A percentile compares a stretch with the other conserved stretches of the same genome.
Conservation (phyloP, 1,140 invertebrate species). For the Lasioglossum albipes region DNA sequence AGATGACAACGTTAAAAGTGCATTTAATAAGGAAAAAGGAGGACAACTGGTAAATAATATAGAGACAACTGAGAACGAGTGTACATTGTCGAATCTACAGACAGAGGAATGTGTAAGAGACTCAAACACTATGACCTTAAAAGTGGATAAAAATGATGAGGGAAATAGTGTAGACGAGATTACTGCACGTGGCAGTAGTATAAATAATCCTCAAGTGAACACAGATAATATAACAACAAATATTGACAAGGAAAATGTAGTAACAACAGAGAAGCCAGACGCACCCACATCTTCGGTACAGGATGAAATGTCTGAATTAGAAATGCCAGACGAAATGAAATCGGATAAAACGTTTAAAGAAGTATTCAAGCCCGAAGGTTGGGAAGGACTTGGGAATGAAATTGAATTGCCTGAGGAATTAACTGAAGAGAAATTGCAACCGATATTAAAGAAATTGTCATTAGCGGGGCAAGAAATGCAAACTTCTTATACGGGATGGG, state of each 20-base stretch:
- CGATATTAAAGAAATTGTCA: slow-evolving; percentile 64
- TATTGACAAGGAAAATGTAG: slow-evolving; percentile 30
- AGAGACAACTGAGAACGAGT: not conserved
- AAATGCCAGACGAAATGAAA: slow-evolving; percentile 75
- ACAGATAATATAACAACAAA: slow-evolving; percentile 45
- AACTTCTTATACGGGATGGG: slow-evolving; percentile 76
- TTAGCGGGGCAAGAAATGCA: slow-evolving; percentile 42
- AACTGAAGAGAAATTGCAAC: slow-evolving; percentile 64
- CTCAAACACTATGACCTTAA: not conserved
- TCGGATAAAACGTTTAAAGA: slow-evolving; percentile 78
- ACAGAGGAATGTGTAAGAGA: not conserved
- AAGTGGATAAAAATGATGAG: not conserved
- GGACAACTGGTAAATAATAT: not conserved
- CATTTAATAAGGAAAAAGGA: not conserved
- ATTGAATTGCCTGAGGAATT: slow-evolving; percentile 67
- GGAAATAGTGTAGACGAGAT: not conserved
- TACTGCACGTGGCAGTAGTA: not conserved
- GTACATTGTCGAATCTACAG: slow-evolving; percentile 18
- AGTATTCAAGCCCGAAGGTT: slow-evolving; percentile 74
- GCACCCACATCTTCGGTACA: not conserved
- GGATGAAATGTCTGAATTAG: slow-evolving; percentile 61
- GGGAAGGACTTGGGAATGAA: slow-evolving; percentile 71
- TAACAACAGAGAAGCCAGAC: slow-evolving; percentile 8
- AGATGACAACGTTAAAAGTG: not conserved
- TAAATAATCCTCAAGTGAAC: not conserved